Conservation (phyloP, 1,140 invertebrate genomes). For the Saccostrea cuccullata region DNA sequence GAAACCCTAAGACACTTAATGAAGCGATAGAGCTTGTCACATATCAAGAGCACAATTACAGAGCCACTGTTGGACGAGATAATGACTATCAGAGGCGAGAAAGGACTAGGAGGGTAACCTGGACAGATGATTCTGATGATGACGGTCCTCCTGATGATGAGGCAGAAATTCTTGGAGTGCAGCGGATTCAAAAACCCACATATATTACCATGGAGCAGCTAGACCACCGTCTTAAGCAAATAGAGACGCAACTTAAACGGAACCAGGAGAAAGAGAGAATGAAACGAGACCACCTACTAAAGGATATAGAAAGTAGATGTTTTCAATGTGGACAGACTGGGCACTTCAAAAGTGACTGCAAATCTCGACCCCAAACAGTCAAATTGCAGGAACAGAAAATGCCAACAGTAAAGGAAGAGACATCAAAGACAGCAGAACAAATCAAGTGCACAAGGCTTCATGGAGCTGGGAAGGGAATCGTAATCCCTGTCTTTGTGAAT, state of each 20-base stretch:
- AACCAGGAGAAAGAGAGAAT: not conserved
- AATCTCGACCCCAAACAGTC: not conserved
- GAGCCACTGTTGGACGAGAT: not conserved
- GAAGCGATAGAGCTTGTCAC: slow-evolving; percentile 4
- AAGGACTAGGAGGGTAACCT: not conserved
- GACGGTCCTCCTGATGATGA: too few relatives aligned
- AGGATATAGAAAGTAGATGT: not conserved
- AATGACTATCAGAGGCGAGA: not conserved
- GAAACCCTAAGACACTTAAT: not conserved
- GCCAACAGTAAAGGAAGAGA: not conserved
- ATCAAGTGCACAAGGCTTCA: slow-evolving; percentile 13
- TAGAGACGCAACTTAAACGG: not conserved
- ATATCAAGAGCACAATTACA: not conserved
- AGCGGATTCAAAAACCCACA: too few relatives aligned
- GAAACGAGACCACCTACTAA: not conserved
- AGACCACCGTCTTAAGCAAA: not conserved
- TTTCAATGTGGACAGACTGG: not conserved
- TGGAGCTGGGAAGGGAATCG: not conserved
- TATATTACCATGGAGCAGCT: not conserved
- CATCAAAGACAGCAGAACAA: not conserved
- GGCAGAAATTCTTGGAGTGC: too few relatives aligned
- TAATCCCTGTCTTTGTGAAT: not conserved
- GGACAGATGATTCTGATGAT: too few relatives aligned
- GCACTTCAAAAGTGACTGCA: not conserved
- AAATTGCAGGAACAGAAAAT: not conserved